Conservation (phyloP, 2,888 invertebrate species). For the Tenthredo distinguenda region DNA sequence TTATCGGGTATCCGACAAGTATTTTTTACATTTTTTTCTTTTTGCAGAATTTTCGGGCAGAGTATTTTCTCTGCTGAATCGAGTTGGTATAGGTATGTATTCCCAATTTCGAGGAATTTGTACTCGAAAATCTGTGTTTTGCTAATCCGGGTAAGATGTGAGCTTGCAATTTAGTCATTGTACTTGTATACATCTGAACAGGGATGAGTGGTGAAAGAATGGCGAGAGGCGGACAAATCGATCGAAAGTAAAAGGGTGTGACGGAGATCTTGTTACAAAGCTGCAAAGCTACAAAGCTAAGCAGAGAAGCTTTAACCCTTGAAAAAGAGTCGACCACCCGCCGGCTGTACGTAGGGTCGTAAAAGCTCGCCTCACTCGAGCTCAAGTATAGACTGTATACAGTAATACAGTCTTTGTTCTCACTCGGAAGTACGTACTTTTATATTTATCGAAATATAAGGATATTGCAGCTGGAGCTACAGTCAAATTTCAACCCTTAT, state of each 20-base stretch:
- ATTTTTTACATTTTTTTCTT: not conserved
- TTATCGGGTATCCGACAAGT: not conserved
- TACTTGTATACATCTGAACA: not conserved
- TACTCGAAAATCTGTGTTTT: not conserved
- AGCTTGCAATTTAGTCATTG: not conserved
- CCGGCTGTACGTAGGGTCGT: conserved; percentile 21
- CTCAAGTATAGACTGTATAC: conserved; percentile 8
- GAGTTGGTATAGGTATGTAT: not conserved
- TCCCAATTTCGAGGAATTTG: not conserved
- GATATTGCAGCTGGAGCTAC: not conserved
- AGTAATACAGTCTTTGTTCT: conserved; percentile 14
- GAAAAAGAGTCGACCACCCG: conserved; percentile 26
- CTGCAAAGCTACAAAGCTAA: conserved; percentile 30
- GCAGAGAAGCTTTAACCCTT: conserved; percentile 31
- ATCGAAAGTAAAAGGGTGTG: conserved; percentile 31
- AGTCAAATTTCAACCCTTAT: conserved; percentile 17
- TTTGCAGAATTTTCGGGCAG: not conserved
- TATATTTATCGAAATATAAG: conserved; percentile 3
- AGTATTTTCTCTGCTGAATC: no score
- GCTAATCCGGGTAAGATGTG: not conserved
- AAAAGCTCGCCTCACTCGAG: conserved; percentile 33
- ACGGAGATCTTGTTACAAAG: conserved; percentile 36
- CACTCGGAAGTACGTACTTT: conserved; percentile 14
- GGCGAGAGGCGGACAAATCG: conserved; percentile 1
- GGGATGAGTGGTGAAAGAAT: conserved; percentile 7